Conservation (phyloP, 2,113 vertebrate species). For the Urocynchramus pylzowi region DNA sequence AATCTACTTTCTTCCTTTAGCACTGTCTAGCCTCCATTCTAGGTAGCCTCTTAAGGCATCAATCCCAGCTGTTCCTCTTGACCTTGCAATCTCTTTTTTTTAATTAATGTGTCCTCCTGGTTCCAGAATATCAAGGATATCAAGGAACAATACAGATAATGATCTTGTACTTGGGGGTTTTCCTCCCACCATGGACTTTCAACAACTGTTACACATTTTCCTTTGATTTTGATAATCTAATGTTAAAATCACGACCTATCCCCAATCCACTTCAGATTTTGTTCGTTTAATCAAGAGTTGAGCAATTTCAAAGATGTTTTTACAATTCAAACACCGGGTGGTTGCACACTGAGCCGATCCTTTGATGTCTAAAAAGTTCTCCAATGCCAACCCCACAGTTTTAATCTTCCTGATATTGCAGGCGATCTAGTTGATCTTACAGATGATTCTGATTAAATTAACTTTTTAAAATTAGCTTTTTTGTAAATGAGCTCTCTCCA, state of each 20-base stretch:
- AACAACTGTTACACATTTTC: not conserved
- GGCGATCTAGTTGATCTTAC: not conserved
- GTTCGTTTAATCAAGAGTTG: not conserved
- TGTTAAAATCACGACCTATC: not conserved
- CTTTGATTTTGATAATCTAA: not conserved
- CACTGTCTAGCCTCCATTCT: not conserved
- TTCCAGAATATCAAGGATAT: not conserved
- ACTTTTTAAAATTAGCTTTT: not conserved
- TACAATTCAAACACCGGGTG: not conserved
- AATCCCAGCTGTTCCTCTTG: not conserved
- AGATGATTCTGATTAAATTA: not conserved
- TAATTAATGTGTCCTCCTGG: not conserved
- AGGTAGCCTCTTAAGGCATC: not conserved
- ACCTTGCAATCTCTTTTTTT: not conserved
- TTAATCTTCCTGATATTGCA: not conserved
- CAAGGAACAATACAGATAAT: not conserved
- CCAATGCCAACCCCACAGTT: not conserved
- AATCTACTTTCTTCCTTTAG: not conserved
- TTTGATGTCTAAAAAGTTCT: not conserved
- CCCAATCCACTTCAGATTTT: not conserved
- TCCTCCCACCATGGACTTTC: not conserved
- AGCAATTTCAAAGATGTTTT: constrained; percentile 8
- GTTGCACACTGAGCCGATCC: not conserved
- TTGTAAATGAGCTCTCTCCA: not conserved
- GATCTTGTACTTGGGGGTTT: not conserved